A percentile compares a stretch with the other conserved stretches of the same genome.
phyloP scores from a whole-genome alignment of 2,797 vertebrate genomes.

The Parauchenoglanis ngamensis region DNA sequence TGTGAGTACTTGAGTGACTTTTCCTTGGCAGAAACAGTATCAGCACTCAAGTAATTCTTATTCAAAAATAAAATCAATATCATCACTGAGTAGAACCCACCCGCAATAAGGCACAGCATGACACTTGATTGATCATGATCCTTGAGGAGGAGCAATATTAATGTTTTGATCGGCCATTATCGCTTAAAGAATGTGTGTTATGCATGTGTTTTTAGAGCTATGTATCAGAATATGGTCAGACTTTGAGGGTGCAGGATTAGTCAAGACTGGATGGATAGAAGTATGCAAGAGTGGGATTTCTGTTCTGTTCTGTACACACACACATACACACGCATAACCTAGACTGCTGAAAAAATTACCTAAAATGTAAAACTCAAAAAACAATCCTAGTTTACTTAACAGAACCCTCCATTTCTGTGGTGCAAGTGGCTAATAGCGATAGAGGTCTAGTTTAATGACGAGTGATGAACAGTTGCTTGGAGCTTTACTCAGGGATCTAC shows the following conservation, averaged over 20 bases:
- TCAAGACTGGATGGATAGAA: neutral
- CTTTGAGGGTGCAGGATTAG: neutral
- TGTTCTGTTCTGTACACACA: neutral
- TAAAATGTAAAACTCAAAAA: neutral
- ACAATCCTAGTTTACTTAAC: neutral
- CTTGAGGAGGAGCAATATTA: neutral
- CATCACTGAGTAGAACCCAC: neutral
- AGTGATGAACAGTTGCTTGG: constrained; percentile 42
- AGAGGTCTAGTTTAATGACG: constrained; percentile 17
- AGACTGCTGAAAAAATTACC: too few relatives aligned
- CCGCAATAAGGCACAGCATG: neutral
- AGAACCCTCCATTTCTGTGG: neutral
- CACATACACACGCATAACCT: neutral
- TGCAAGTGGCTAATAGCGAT: neutral
- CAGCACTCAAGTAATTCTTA: neutral
- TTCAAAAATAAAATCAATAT: neutral
- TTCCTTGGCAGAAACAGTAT: neutral
- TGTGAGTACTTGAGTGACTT: neutral
- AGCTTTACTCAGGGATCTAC: constrained; percentile 34
- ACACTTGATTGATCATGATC: neutral
- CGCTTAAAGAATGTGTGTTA: neutral
- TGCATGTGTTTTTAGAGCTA: neutral
- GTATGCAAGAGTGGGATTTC: neutral
- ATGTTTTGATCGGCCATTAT: neutral
- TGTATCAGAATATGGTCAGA: neutral